Conservation (phyloP, 2,113 vertebrate species). For the Pelecanoides urinatrix region DNA sequence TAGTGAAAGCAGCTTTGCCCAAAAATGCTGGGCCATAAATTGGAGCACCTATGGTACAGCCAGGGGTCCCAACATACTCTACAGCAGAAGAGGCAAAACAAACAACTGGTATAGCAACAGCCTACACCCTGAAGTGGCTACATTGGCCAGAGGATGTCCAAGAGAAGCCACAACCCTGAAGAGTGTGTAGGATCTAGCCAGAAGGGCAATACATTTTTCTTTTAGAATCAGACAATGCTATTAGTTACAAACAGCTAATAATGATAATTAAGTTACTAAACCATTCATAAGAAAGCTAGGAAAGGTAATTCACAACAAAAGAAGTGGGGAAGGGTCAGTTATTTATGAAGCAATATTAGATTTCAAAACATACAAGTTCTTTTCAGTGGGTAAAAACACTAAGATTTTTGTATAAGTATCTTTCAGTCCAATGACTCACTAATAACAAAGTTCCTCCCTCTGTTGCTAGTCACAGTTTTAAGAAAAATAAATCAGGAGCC, state of each 20-base stretch:
- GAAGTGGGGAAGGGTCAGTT: not conserved
- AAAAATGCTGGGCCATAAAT: not conserved
- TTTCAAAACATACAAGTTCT: not conserved
- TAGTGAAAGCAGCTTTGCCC: not conserved
- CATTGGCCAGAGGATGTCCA: not conserved
- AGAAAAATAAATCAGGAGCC: slow-evolving; percentile 45
- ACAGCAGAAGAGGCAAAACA: not conserved
- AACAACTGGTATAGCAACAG: not conserved
- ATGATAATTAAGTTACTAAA: not conserved
- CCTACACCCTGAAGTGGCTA: accelerated
- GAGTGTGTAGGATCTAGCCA: not conserved
- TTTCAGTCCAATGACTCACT: not conserved
- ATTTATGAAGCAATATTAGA: not conserved
- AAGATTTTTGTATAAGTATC: not conserved
- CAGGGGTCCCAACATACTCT: not conserved
- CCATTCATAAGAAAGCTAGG: not conserved
- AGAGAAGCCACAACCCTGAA: not conserved
- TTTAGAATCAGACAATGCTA: not conserved
- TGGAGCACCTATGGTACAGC: not conserved
- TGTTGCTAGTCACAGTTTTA: not conserved
- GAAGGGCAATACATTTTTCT: not conserved
- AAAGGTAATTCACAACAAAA: not conserved
- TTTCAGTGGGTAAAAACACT: not conserved
- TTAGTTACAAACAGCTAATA: not conserved
- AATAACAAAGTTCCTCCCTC: not conserved